Percentiles rank a stretch among this genome's conserved stretches.
phyloP scores from a whole-genome alignment of 1,140 invertebrate genomes.

The Ceratina calcarata region DNA sequence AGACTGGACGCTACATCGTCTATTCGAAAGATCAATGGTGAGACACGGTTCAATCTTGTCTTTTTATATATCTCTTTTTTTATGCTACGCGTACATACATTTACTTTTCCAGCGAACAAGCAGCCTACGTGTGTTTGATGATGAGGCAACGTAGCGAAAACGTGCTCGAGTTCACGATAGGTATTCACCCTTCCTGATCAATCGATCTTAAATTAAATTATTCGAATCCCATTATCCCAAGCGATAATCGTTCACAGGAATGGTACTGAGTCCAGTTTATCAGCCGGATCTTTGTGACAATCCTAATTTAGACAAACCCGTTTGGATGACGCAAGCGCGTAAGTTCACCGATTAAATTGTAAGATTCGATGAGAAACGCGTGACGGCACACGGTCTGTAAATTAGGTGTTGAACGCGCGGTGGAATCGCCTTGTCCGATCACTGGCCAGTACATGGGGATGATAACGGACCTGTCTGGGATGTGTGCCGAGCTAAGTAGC shows the following conservation, averaged over 20 bases:
- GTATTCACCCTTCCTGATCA: conserved; percentile 53
- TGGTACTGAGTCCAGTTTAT: conserved; percentile 67
- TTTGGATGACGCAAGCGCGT: conserved; percentile 86
- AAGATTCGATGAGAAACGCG: too few relatives aligned
- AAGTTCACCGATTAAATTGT: conserved; percentile 63
- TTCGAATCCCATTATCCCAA: too few relatives aligned
- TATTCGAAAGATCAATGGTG: conserved; percentile 78
- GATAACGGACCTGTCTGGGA: conserved; percentile 84
- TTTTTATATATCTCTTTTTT: too few relatives aligned
- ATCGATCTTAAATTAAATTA: background rate
- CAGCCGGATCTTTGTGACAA: conserved; percentile 75
- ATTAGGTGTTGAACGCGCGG: conserved; percentile 79
- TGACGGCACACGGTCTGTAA: conserved; percentile 2
- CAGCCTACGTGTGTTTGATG: conserved; percentile 84
- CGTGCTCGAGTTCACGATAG: conserved; percentile 83
- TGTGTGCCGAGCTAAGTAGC: conserved; percentile 87
- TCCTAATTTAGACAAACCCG: conserved; percentile 74
- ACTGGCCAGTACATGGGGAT: conserved; percentile 85
- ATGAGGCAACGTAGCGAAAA: conserved; percentile 84
- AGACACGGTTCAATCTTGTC: conserved; percentile 19
- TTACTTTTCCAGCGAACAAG: conserved; percentile 84
- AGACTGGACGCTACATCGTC: conserved; percentile 75
- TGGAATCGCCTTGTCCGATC: conserved; percentile 85
- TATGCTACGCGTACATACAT: too few relatives aligned
- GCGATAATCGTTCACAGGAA: conserved; percentile 57